Evolutionary conservation across 2,113 vertebrate genomes (phyloP).

Genomic region (Vulpes ferrilata): DNA sequence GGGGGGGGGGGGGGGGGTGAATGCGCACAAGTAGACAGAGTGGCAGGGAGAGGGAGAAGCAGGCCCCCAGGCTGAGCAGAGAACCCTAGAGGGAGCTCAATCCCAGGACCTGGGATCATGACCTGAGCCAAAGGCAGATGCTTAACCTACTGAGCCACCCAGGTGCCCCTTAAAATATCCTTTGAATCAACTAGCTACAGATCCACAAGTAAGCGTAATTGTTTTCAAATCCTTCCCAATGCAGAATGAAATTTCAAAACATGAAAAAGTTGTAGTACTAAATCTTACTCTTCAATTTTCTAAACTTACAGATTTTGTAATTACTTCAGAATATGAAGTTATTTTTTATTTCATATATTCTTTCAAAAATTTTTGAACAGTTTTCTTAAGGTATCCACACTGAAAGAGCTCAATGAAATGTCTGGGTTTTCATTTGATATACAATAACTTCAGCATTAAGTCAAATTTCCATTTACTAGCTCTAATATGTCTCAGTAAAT

Average conservation of each 20-base stretch:
- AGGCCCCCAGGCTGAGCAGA: too few relatives aligned
- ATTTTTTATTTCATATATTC: background rate
- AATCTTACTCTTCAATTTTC: conserved; percentile 9
- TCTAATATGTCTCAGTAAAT: background rate
- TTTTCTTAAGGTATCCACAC: background rate
- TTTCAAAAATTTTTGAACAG: background rate
- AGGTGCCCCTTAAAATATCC: background rate
- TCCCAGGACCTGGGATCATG: too few relatives aligned
- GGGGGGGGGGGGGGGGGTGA: too few relatives aligned
- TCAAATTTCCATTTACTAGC: conserved; percentile 8
- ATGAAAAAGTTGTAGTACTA: background rate
- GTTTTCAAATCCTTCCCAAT: conserved; percentile 10
- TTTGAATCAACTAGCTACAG: background rate
- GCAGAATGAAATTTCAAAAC: background rate
- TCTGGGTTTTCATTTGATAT: conserved; percentile 36
- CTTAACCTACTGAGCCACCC: too few relatives aligned
- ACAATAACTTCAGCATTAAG: background rate
- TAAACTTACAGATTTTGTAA: background rate
- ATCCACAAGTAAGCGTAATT: background rate
- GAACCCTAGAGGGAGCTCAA: too few relatives aligned
- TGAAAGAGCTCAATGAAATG: background rate
- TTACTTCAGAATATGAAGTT: background rate
- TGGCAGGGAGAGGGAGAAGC: too few relatives aligned
- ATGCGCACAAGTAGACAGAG: too few relatives aligned
- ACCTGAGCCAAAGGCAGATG: too few relatives aligned